Conservation (phyloP, 1,140 invertebrate species). For the Carposina sasakii region DNA sequence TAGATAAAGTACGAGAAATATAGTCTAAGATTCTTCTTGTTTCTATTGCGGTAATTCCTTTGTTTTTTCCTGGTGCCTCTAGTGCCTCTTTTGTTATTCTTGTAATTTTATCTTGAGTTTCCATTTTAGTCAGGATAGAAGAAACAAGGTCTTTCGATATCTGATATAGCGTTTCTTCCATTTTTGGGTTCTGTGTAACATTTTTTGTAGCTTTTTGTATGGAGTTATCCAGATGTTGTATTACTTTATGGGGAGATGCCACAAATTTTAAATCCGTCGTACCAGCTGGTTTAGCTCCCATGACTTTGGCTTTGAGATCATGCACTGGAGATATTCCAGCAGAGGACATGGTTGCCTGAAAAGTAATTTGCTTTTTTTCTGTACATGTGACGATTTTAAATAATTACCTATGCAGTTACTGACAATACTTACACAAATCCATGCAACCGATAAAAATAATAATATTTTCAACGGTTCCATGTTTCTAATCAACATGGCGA, state of each 20-base stretch:
- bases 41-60: conserved; percentile 62
- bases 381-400: no score
- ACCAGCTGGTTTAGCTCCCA: no score
- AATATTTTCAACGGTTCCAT: not conserved
- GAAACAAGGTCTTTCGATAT: conserved; percentile 59
- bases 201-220: conserved; percentile 54
- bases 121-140: conserved; percentile 52
- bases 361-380: no score
- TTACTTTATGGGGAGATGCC: conserved; percentile 47
- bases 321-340: conserved; percentile 57
- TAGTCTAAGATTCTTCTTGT: conserved; percentile 62
- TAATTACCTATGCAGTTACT: no score
- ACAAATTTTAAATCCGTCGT: no score
- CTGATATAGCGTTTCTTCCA: conserved; percentile 57
- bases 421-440: no score
- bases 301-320: conserved; percentile 47
- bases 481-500: not conserved
- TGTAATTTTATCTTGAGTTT: conserved; percentile 63
- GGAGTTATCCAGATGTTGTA: conserved; percentile 51
- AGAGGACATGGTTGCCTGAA: conserved; percentile 25
- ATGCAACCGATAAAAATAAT: no score
- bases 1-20: conserved; percentile 56
- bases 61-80: conserved; percentile 55
- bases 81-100: conserved; percentile 58
- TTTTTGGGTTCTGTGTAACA: conserved; percentile 56